A percentile compares a stretch with the other conserved stretches of the same genome.
Conservation (phyloP, 2,888 invertebrate species). For the Amphipoea lucens region DNA sequence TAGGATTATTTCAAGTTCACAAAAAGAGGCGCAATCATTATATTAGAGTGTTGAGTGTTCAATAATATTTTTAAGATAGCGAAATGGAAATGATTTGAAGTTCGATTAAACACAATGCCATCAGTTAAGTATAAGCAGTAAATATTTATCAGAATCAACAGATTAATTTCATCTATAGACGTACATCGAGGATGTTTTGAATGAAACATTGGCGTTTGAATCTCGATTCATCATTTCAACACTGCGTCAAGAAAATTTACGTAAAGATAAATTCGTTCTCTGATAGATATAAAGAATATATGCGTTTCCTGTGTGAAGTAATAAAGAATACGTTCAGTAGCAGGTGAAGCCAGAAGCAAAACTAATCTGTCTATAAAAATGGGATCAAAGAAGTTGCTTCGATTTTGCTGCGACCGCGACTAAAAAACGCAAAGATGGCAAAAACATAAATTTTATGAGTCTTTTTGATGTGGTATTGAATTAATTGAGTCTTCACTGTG, state of each 20-base stretch:
- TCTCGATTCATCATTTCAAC: conserved; percentile 27
- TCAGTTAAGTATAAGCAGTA: background rate
- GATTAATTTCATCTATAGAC: conserved; percentile 3
- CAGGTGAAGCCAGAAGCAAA: conserved; percentile 8
- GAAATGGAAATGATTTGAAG: background rate
- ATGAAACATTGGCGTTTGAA: conserved; percentile 6
- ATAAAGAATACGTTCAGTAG: conserved; percentile 42
- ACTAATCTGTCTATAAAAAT: conserved; percentile 29
- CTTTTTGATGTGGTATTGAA: conserved; percentile 21
- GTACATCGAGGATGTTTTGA: background rate
- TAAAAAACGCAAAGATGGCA: background rate
- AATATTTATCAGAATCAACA: conserved; percentile 4
- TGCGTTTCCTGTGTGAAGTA: conserved; percentile 34
- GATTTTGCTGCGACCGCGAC: background rate
- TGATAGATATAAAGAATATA: conserved; percentile 11
- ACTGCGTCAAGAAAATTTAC: conserved; percentile 4
- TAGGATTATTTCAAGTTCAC: background rate
- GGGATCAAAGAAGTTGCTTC: conserved; percentile 44
- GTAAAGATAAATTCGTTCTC: conserved; percentile 22
- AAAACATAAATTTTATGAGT: conserved; percentile 1
- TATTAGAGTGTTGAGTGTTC: background rate
- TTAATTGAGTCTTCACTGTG: background rate
- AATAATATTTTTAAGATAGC: background rate
- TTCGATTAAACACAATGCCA: background rate
- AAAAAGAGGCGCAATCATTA: background rate